Evolutionary conservation across 2,113 vertebrate genomes (phyloP).

Genomic region (Camelus dromedarius): DNA sequence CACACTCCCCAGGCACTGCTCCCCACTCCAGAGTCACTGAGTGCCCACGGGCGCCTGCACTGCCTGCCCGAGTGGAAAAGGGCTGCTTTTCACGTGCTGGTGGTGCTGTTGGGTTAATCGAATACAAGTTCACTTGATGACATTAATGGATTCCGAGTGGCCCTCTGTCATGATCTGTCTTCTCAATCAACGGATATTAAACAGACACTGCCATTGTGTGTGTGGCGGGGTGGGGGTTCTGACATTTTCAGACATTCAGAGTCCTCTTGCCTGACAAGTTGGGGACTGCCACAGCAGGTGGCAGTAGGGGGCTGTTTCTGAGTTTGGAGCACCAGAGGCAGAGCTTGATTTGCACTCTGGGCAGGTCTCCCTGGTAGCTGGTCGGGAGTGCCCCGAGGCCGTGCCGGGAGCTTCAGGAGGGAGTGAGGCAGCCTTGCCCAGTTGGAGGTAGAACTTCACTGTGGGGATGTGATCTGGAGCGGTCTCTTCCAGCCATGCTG

Average conservation of each 20-base stretch:
- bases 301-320: not conserved
- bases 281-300: not conserved
- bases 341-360: not conserved
- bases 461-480: not conserved
- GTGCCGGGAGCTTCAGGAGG: fast-evolving
- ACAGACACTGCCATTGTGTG: not conserved
- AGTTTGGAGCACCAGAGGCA: not conserved
- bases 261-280: not conserved
- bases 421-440: fast-evolving
- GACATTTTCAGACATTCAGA: not conserved
- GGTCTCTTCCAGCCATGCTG: not conserved
- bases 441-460: not conserved
- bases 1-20: not conserved
- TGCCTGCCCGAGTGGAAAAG: not conserved
- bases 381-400: fast-evolving
- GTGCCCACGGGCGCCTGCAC: fast-evolving
- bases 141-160: fast-evolving
- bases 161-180: not conserved
- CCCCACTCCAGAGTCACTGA: not conserved
- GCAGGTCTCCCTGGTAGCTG: not conserved
- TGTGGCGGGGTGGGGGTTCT: not conserved
- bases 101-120: not conserved
- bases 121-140: not conserved
- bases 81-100: not conserved
- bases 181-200: not conserved